phyloP scores from a whole-genome alignment of 2,888 invertebrate species.

The Ormia ochracea region DNA sequence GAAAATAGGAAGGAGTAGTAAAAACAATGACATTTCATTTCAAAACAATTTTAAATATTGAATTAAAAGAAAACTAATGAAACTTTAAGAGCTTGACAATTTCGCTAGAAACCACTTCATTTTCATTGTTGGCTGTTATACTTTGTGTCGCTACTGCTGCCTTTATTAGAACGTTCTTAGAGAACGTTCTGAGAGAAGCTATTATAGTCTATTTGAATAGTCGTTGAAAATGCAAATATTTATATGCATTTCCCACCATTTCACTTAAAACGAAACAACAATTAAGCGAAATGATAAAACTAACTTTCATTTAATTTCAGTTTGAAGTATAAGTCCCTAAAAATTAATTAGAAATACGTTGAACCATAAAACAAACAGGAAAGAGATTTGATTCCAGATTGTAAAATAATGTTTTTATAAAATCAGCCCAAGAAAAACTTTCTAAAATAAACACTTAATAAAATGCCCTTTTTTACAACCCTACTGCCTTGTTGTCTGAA shows the following conservation, averaged over 20 bases:
- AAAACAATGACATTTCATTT: conserved; percentile 52
- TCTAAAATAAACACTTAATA: not conserved
- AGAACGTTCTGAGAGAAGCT: conserved; percentile 35
- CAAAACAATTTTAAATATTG: conserved; percentile 42
- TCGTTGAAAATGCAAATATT: conserved; percentile 59
- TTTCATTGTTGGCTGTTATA: conserved; percentile 24
- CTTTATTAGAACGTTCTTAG: too few relatives aligned
- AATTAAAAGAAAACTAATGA: not conserved
- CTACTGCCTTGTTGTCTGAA: not conserved
- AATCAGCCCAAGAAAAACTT: not conserved
- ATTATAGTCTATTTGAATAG: conserved; percentile 54
- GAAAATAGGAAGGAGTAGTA: not conserved
- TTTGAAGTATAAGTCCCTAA: conserved; percentile 17
- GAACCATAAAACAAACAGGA: not conserved
- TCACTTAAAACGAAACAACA: conserved; percentile 36
- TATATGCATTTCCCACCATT: conserved; percentile 40
- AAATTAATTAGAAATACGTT: conserved; percentile 43
- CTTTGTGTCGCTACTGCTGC: not conserved
- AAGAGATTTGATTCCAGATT: not conserved
- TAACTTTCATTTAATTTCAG: not conserved
- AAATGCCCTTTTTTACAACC: too few relatives aligned
- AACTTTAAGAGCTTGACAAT: conserved; percentile 22
- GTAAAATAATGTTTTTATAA: too few relatives aligned
- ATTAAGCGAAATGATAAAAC: not conserved
- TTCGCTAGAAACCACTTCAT: conserved; percentile 17